Evolutionary conservation across 2,797 vertebrate genomes (phyloP).

Genomic region (Parotocinclus haroldoi): DNA sequence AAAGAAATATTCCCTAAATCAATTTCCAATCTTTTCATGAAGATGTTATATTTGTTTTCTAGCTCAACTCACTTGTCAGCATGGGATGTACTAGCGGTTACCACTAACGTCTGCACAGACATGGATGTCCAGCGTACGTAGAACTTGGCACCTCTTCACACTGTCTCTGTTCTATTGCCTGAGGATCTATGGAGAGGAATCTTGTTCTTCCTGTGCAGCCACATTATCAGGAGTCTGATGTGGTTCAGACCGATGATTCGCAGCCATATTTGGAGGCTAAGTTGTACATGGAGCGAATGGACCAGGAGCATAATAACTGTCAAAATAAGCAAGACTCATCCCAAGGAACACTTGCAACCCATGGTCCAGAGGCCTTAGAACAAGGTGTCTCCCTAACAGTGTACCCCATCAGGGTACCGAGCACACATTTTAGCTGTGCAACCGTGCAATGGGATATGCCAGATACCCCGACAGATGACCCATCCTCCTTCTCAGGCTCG

Average conservation of each 20-base stretch:
- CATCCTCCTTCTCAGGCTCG: constrained; percentile 31
- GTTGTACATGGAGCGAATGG: constrained; percentile 41
- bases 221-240: constrained; percentile 25
- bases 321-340: constrained; percentile 1
- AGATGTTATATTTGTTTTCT: constrained; percentile 1
- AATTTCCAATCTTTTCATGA: too few species aligned
- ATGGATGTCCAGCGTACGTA: constrained; percentile 28
- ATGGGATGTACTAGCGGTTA: too few species aligned
- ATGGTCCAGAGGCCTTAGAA: constrained; percentile 48
- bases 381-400: constrained; percentile 49
- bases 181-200: constrained; percentile 33
- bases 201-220: constrained; percentile 19
- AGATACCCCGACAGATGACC: constrained; percentile 27
- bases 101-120: background rate
- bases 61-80: background rate
- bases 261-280: constrained; percentile 45
- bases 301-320: constrained; percentile 13
- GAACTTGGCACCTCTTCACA: background rate
- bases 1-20: too few species aligned
- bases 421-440: constrained; percentile 56
- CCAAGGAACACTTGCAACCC: constrained; percentile 9
- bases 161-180: constrained; percentile 6
- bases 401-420: constrained; percentile 50
- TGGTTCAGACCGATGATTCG: constrained; percentile 7
- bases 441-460: constrained; percentile 71